Percentiles rank a stretch among this genome's conserved stretches.
Conservation (phyloP, 2,888 invertebrate species). For the Argyra leucocephala region DNA sequence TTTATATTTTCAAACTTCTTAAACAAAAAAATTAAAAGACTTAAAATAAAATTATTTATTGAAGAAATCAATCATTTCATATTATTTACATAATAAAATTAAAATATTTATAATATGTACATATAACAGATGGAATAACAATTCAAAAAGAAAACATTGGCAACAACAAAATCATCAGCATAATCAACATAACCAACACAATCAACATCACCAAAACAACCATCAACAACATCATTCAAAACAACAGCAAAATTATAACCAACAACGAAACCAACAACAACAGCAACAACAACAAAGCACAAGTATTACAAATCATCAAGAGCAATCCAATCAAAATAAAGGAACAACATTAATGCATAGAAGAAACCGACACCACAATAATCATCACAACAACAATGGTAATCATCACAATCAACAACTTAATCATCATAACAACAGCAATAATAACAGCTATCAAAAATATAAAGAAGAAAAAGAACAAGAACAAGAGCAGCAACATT, state of each 20-base stretch:
- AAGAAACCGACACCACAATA: conserved; percentile 27
- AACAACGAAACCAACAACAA: conserved; percentile 9
- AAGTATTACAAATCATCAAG: conserved; percentile 5
- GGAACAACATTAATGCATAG: conserved; percentile 16
- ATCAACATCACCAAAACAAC: conserved; percentile 24
- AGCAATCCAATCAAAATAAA: conserved; percentile 10
- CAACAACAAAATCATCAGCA: conserved; percentile 24
- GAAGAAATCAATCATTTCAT: too few relatives aligned
- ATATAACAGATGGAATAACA: conserved; percentile 28
- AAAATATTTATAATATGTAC: too few relatives aligned
- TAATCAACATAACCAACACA: background rate
- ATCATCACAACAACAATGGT: conserved; percentile 21
- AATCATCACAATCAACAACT: conserved; percentile 12
- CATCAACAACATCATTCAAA: conserved; percentile 31
- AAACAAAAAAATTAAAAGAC: too few relatives aligned
- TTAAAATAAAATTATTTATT: too few relatives aligned
- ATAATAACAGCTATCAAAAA: background rate
- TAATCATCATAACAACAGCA: background rate
- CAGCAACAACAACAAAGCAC: conserved; percentile 19
- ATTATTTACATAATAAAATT: too few relatives aligned
- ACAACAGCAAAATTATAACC: conserved; percentile 23
- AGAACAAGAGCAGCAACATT: background rate
- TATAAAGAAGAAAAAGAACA: background rate
- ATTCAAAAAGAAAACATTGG: conserved; percentile 33
- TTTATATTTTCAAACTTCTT: too few relatives aligned